Base-by-base conservation (phyloP, 2,797 vertebrate species). In the Karalla daura region DNA sequence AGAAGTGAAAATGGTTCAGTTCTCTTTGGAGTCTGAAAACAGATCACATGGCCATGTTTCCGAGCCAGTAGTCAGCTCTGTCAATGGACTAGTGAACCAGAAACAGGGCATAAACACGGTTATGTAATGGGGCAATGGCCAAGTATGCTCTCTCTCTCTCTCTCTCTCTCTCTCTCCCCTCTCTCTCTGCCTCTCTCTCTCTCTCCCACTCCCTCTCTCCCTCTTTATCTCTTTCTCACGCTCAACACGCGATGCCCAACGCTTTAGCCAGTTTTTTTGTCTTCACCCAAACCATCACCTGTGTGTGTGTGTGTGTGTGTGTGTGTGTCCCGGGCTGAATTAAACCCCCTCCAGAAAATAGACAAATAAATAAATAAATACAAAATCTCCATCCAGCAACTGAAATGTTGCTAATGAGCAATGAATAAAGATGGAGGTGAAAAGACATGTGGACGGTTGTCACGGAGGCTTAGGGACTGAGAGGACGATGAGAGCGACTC, bases 21-120 rank as follows among this genome's bases (percentile, higher is more conserved):
- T 80, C 65, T 68, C 60, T 43, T 53, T 15, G 41, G 68, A 68
- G 52, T 74, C 75, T 60, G 20, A 78, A 67, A 70, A 30, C 36
- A 3, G 59, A 56, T 78, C 74, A 71, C 54, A 68, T 68, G 70
- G 47, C 40, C 60, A 47, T 4, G 8, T 83, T 80, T 75, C 62
- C 15, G 25, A 66, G 37, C 56, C 55, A 56, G 63, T 58, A 36
- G 76, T 76, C 70, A 61, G 59, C 41, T 69, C 43, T 68, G 64
- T 84, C 66, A 54, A 15, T 50, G 43, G 60, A 65, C 60, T 41
- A 73, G 51, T 81, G 85, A 80, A 80, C 78, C 77, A 78, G 65
- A 81, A 78, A 59, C 32, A 77, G 47, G 76, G 43, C 49, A 63
- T 52, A 46, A 77, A 78, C 72, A 59, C 32, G 25, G 46, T 88